These are phyloP conservation scores for Cossypha polioptera DNA, from an alignment of 2,797 vertebrate species.

Conservation along the genomic window DNA sequence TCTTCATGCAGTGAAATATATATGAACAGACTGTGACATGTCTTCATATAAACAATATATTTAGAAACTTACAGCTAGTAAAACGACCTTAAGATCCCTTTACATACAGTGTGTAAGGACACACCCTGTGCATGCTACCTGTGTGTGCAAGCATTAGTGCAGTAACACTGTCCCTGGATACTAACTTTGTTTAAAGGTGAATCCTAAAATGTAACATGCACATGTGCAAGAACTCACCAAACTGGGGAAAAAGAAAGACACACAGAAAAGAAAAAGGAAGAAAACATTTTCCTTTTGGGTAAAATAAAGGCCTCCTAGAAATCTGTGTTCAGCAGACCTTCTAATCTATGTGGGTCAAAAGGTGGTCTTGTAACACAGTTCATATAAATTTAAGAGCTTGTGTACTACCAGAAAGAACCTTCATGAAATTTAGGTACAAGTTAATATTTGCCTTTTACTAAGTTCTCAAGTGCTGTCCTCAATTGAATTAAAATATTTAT, in stretches of 20 bases:
- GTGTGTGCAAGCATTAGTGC: not conserved
- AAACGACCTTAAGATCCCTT: not conserved
- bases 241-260: not conserved
- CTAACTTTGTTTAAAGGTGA: rapidly evolving
- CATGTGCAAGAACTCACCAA: not conserved
- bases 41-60: not conserved
- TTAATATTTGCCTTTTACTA: not conserved
- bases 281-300: not conserved
- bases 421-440: not conserved
- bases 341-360: not conserved
- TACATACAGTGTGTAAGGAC: not conserved
- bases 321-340: not conserved
- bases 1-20: not conserved
- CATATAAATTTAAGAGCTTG: not conserved
- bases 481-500: not conserved
- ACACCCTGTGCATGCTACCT: not conserved
- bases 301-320: not conserved
- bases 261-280: not conserved
- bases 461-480: not conserved
- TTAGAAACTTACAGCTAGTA: not conserved
- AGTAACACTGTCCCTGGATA: not conserved
- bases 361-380: not conserved
- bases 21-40: not conserved
- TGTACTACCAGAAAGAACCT: not conserved
- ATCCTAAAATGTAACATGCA: not conserved